Evolutionary conservation across 23 tunicate species (phyloP), one percentile per base, ranked within the genome.

Genomic region (Oikopleura dioica): DNA sequence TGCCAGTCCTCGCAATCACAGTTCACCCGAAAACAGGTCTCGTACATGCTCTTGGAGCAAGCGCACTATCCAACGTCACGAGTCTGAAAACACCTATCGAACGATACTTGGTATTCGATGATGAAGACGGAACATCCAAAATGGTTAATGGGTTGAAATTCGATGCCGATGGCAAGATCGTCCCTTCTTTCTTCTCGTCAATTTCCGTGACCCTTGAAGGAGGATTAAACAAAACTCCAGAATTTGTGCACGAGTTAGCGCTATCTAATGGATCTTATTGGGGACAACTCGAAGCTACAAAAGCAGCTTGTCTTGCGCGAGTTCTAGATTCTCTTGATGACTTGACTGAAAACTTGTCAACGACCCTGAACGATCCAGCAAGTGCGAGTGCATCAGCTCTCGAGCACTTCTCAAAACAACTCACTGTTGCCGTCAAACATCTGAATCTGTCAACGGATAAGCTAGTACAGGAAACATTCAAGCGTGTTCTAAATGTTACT

Each of bases 1-100:
- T 85, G 35, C 97, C 97, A 9, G 85, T 91, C 12, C 82, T 84
- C 37, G 97, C 81, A 2, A 86, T 91, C 50, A 91, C 92, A 23
- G 82, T 91, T 75, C 94, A 91, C 76, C 97, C 97, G 29, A 38
- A 35, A 1, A 85, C 81, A 1, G 97, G 97, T 0, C 80, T 37
- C 16, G 76, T 85, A 1, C 81, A 91, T 68, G 87, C 97, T 26
- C 72, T 91, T 34, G 97, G 97, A 76, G 97, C 92, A 2, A 29
- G 82, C 1, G 80, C 76, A 87, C 82, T 34, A 24, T 82, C 84
- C 68, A 87, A 91, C 5, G 75, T 91, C 51, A 91, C 97, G 28
- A 59, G 63, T 4, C 79, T 91, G 37, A 91, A 87, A 31, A 85
- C 92, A 5, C 81, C 97, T 29, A 91, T 91, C 12, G 97, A 91